Evolutionary conservation across 2,888 invertebrate genomes (phyloP), one percentile per base, ranked within the genome.

Genomic region (Tachystola acroxantha): DNA sequence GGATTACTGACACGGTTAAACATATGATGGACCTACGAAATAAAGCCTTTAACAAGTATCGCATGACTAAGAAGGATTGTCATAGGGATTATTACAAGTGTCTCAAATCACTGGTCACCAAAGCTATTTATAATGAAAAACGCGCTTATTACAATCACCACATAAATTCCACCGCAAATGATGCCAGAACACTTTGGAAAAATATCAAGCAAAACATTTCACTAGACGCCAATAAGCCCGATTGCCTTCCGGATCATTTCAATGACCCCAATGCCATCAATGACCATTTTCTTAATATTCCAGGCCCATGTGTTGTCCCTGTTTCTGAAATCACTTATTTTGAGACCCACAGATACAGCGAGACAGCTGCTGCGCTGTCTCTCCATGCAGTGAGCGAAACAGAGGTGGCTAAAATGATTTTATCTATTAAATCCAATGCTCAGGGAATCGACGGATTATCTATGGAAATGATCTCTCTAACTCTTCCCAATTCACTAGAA

Each of bases 1-100:
- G 48, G 46, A 37, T 51, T 0, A 50, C 46, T 0, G 31, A 43
- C 11, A 46, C 33, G 7, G 25, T 48, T 6, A 43, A 32, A 36
- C 32, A 35, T 7, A 49, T 49, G 40, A 52, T 48, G 45, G 27
- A 12, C 6, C 19, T 46, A 14, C 30, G 43, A 3, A 38, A 50
- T 30, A 32, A 32, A 3, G 48, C 46, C 0, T 14, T 38, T n/a
- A n/a, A 6, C 7, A 42, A 33, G 22, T 38, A 34, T 2, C 38
- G 35, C 1, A 22, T 12, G 11, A 35, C 29, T 7, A 37, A 41
- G 5, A 30, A 28, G 5, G 39, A 41, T 0, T 11, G 36, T 1
- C 19, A 40, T 14, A 34, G 30, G 16, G 7, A 32, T 1, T 48
- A 48, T 22, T 43, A 46, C 32, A 30, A 44, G 5, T 29, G 5